Evolutionary conservation across 2,113 vertebrate genomes (phyloP).

Genomic region (Condylura cristata): DNA sequence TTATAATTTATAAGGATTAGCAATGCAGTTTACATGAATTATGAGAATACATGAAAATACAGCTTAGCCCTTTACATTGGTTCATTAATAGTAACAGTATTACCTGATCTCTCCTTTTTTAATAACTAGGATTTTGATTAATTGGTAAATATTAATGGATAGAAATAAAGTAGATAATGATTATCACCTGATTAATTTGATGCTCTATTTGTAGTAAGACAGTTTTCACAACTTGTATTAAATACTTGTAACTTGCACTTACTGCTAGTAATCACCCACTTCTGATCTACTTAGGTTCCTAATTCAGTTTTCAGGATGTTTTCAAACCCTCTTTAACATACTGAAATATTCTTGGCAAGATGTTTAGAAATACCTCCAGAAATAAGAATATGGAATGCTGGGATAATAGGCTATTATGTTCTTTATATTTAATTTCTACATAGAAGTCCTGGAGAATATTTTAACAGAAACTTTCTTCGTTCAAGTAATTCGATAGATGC

Average conservation of each 20-base stretch:
- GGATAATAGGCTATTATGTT: not conserved
- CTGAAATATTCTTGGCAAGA: slow-evolving; percentile 4
- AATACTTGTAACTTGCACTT: not conserved
- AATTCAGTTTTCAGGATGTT: not conserved
- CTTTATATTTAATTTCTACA: slow-evolving; percentile 14
- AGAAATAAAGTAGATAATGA: slow-evolving; percentile 21
- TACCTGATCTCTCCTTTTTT: not conserved
- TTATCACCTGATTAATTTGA: slow-evolving; percentile 23
- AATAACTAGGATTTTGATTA: slow-evolving; percentile 15
- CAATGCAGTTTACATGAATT: slow-evolving; percentile 16
- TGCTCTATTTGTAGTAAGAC: not conserved
- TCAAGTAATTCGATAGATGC: not conserved
- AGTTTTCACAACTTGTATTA: not conserved
- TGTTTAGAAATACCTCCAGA: slow-evolving; percentile 38
- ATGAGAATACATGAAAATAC: not conserved
- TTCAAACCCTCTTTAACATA: not conserved
- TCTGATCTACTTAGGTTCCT: not conserved
- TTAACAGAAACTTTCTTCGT: slow-evolving; percentile 35
- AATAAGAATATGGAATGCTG: slow-evolving; percentile 28
- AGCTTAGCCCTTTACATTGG: not conserved
- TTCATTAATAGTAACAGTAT: slow-evolving; percentile 5
- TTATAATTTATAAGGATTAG: slow-evolving; percentile 7
- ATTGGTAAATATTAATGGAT: not conserved
- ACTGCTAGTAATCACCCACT: not conserved
- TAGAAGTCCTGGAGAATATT: not conserved